phyloP scores from a whole-genome alignment of 2,113 vertebrate species.

The Cyanoderma ruficeps region DNA sequence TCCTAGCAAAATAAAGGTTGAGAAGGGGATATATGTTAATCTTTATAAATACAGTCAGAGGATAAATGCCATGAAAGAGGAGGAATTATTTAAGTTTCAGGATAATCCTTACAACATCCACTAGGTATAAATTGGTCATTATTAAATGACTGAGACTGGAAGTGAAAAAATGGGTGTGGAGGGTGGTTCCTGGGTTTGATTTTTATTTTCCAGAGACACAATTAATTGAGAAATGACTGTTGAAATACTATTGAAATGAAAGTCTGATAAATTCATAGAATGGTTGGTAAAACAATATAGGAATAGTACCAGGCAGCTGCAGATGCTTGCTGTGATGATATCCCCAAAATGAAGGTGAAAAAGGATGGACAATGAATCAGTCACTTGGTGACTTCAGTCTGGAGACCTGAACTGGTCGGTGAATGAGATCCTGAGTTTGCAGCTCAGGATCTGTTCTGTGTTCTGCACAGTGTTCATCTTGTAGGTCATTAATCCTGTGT shows the following conservation, averaged over 20 bases:
- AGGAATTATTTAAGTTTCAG: conserved; percentile 65
- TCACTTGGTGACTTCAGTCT: background rate
- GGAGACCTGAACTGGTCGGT: background rate
- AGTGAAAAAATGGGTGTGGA: background rate
- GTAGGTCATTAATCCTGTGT: background rate
- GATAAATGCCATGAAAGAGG: conserved; percentile 57
- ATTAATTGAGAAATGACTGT: background rate
- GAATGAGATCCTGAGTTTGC: background rate
- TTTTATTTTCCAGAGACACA: background rate
- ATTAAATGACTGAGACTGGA: background rate
- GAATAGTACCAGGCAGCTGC: background rate
- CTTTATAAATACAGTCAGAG: conserved; percentile 60
- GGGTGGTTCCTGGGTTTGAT: background rate
- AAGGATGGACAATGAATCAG: background rate
- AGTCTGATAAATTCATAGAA: background rate
- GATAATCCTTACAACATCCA: conserved; percentile 48
- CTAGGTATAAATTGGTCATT: conserved; percentile 58
- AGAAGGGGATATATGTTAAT: conserved; percentile 66
- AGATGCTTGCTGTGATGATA: background rate
- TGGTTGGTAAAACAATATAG: background rate
- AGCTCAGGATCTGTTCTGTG: background rate
- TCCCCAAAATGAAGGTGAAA: background rate
- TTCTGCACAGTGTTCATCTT: background rate
- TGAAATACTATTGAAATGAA: background rate
- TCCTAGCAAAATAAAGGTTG: conserved; percentile 66